phyloP scores from a whole-genome alignment of 2,888 invertebrate genomes.

The Stictocephala bisonia region DNA sequence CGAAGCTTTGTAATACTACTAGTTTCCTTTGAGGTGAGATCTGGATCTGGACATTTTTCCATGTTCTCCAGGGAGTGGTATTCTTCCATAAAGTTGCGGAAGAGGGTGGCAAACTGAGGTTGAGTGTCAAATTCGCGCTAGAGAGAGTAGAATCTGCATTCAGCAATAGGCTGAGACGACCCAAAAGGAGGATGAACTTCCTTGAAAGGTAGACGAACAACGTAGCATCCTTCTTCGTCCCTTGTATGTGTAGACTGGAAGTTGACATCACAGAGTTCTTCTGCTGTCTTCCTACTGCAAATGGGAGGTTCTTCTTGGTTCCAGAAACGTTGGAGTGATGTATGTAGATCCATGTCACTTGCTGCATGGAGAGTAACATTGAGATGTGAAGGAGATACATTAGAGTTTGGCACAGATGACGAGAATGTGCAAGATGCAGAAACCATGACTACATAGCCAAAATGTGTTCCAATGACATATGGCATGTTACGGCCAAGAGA shows the following conservation, averaged over 20 bases:
- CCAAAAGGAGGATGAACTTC: neutral
- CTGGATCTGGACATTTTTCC: conserved; percentile 30
- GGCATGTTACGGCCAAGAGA: neutral
- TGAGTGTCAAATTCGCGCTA: neutral
- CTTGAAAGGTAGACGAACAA: conserved; percentile 8
- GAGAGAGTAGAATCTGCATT: neutral
- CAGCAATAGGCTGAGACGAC: neutral
- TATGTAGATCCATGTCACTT: neutral
- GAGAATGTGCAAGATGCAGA: neutral
- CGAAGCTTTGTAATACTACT: neutral
- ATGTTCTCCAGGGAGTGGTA: conserved; percentile 54
- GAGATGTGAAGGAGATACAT: neutral
- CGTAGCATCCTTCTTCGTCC: neutral
- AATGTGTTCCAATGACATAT: neutral
- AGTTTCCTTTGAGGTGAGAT: neutral
- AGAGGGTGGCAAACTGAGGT: neutral
- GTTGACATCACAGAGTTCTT: neutral
- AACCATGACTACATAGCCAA: neutral
- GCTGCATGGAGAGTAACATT: neutral
- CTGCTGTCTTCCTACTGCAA: no score
- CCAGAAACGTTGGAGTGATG: no score
- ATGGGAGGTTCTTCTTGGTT: neutral
- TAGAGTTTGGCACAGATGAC: neutral
- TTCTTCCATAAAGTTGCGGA: conserved; percentile 50
- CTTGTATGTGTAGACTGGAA: neutral